phyloP scores from a whole-genome alignment of 2,113 vertebrate genomes.

The Philantomba maxwellii region DNA sequence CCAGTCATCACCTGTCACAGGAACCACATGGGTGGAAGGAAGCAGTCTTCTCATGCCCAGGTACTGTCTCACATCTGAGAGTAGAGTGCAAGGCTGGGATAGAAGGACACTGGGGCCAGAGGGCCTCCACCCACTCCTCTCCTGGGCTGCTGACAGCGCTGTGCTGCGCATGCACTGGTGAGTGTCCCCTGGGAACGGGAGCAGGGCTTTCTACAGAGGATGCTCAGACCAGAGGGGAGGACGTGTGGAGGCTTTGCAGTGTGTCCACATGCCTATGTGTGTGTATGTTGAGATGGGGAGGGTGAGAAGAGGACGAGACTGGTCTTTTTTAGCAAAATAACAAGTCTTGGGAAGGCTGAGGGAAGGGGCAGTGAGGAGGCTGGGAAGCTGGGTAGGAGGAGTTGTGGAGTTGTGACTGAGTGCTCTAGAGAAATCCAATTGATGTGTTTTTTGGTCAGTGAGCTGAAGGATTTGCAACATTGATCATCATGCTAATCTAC shows the following conservation, averaged over 20 bases:
- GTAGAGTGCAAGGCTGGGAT: neutral
- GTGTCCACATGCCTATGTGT: neutral
- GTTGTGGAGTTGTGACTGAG: neutral
- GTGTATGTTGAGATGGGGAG: neutral
- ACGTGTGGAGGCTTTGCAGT: neutral
- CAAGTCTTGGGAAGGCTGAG: too few species aligned
- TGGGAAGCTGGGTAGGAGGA: too few species aligned
- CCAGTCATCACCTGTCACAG: neutral
- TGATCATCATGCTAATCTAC: neutral
- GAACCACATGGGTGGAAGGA: neutral
- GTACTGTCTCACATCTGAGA: neutral
- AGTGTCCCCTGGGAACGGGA: neutral
- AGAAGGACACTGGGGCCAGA: neutral
- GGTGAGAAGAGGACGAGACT: neutral
- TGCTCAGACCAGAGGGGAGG: neutral
- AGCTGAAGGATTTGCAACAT: neutral
- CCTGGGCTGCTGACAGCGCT: neutral
- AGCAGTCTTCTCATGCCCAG: neutral
- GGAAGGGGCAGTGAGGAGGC: neutral
- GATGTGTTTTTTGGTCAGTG: neutral
- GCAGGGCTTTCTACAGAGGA: neutral
- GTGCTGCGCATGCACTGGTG: neutral
- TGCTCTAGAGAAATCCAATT: neutral
- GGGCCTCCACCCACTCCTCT: neutral
- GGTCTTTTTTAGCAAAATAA: neutral